phyloP scores from a whole-genome alignment of 2,797 vertebrate species.

The Octomys mimax region DNA sequence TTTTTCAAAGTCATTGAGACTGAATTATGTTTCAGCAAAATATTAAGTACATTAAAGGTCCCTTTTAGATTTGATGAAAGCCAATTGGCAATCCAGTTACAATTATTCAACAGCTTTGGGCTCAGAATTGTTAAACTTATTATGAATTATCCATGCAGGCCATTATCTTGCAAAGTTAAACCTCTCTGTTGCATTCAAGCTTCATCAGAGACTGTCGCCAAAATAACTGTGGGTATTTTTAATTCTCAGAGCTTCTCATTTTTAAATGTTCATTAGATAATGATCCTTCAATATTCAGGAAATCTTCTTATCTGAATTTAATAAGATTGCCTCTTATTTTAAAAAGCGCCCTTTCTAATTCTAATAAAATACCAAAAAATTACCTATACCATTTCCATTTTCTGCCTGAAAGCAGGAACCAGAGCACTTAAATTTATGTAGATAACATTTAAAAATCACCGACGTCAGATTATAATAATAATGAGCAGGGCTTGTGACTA shows the following conservation, averaged over 20 bases:
- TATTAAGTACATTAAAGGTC: constrained; percentile 75
- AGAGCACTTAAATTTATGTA: constrained; percentile 25
- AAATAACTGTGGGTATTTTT: constrained; percentile 76
- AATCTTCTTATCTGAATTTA: constrained; percentile 62
- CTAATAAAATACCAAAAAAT: neutral
- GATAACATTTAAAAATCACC: constrained; percentile 29
- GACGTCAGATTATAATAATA: constrained; percentile 22
- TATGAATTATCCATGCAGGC: constrained; percentile 72
- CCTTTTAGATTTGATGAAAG: constrained; percentile 67
- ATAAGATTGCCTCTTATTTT: constrained; percentile 47
- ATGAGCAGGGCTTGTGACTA: neutral
- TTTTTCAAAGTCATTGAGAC: constrained; percentile 81
- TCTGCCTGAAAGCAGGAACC: neutral
- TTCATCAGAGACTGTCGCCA: constrained; percentile 62
- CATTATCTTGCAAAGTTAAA: constrained; percentile 79
- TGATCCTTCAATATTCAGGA: constrained; percentile 53
- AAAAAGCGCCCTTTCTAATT: constrained; percentile 44
- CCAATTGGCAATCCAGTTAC: constrained; percentile 57
- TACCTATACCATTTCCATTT: neutral
- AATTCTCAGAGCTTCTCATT: constrained; percentile 69
- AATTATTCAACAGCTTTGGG: constrained; percentile 75
- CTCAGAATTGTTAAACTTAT: constrained; percentile 77
- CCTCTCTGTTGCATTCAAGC: constrained; percentile 69
- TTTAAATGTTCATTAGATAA: constrained; percentile 71
- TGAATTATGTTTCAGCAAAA: constrained; percentile 82